Evolutionary conservation across 2,113 vertebrate species (phyloP), one percentile per base, ranked within the genome.

Genomic region (Echinops telfairi): DNA sequence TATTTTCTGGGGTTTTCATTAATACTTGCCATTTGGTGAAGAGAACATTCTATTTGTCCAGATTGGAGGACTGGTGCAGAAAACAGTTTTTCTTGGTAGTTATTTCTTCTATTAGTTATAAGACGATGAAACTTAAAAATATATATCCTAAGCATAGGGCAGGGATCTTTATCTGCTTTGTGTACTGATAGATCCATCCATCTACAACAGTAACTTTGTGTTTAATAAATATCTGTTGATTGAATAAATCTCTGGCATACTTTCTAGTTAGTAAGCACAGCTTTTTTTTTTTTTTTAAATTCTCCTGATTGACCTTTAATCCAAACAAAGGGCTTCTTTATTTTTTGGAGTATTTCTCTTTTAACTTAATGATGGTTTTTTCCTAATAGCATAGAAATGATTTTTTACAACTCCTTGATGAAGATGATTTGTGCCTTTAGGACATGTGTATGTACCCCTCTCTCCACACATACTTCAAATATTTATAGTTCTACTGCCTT

Each of bases 41-140:
- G 29, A 93, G 85, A 95, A 96, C 85, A 77, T 93, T 92, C 71
- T 95, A 9, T 94, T 94, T 92, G 47, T 94, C 71, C 82, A 88
- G 33, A 96, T 93, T 83, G 92, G 58, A 88, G 53, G 47, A 90
- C 82, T 89, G 40, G 91, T 94, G 2, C 12, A 88, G 47, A 93
- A 92, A 93, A 88, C 6, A 73, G 3, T 57, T 95, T 83, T 93
- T 88, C 58, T n/a, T 66, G 40, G 77, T 95, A 92, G 86, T 88
- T 58, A 7, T 96, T 86, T 94, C 4, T 94, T 29, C 60, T 79
- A n/a, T 93, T 95, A 89, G 73, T 95, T 88, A 86, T 1, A 57
- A 88, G 36, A 86, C 33, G 80, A 23, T 43, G 64, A 91, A 87
- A n/a, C 38, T 94, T 92, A 83, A 93, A 70, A 77, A 86, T 58